These are phyloP conservation scores for Erpetoichthys calabaricus DNA, from an alignment of 2,797 vertebrate genomes.

Conservation along the genomic window DNA sequence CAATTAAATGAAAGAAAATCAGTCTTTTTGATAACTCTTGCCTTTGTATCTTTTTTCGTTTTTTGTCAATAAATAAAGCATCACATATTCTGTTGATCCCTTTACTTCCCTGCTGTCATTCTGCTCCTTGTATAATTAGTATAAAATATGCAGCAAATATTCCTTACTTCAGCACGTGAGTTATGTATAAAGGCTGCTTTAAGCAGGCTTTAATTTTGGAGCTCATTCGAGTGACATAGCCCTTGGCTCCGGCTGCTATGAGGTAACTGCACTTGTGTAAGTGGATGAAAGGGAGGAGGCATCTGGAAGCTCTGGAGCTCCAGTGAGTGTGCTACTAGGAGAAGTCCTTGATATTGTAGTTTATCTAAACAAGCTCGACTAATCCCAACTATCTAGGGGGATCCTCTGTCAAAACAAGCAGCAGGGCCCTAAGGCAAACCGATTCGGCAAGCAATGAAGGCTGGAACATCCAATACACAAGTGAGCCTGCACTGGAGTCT, in stretches of 20 bases:
- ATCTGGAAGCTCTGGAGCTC: constrained; percentile 87
- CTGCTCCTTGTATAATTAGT: constrained; percentile 26
- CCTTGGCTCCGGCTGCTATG: constrained; percentile 74
- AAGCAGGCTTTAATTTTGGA: constrained; percentile 64
- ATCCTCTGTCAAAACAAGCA: constrained; percentile 98
- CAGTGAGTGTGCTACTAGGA: constrained; percentile 81
- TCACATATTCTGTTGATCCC: no score
- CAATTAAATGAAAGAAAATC: no score
- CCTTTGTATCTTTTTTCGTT: no score
- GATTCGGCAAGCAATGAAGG: constrained; percentile 81
- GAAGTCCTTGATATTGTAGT: constrained; percentile 78
- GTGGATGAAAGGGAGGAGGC: constrained; percentile 82
- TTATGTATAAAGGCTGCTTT: constrained; percentile 57
- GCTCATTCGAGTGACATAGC: constrained; percentile 73
- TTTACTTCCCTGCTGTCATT: background rate
- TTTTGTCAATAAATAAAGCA: no score
- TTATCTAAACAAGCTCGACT: constrained; percentile 99
- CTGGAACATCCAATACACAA: constrained; percentile 65
- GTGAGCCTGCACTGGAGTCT: constrained; percentile 58
- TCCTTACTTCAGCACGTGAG: constrained; percentile 62
- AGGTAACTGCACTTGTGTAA: constrained; percentile 71
- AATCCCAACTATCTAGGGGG: constrained; percentile 98
- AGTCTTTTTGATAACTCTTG: no score
- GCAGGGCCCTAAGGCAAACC: constrained; percentile 95
- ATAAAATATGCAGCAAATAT: constrained; percentile 50